Base-by-base conservation (phyloP, 2,888 invertebrate species). In the Hydroisotoma schaefferi region DNA sequence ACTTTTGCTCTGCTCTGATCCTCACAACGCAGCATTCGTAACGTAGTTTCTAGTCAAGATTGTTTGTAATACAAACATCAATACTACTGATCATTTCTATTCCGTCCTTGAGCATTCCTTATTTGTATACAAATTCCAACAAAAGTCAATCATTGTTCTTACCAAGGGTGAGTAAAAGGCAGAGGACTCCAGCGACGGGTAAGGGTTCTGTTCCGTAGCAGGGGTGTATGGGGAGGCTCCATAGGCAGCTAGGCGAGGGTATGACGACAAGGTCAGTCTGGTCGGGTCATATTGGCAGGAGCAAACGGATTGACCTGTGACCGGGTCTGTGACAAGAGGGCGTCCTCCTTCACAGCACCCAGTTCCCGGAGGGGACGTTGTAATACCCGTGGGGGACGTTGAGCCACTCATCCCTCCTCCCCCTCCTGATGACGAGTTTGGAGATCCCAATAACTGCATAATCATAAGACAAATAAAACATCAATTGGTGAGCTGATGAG, bases 111-210 rank as follows among this genome's bases (percentile, higher is more conserved):
- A n/a, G n/a, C n/a, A n/a, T n/a, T n/a, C n/a, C n/a, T n/a, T n/a
- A n/a, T n/a, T n/a, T n/a, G n/a, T n/a, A n/a, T n/a, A n/a, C n/a
- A n/a, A n/a, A n/a, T n/a, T n/a, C 2, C 38, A 40, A 33, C n/a
- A 51, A 20, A 18, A 28, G 23, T 8, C 40, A 54, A 43, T 54
- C 22, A 25, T 28, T n/a, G 27, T 26, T n/a, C 93, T 87, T 83
- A 94, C 94, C 87, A 94, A 78, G 73, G 94, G 92, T 67, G 93
- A 90, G 80, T 94, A 94, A 81, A 94, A 94, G 58, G 94, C 93
- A 52, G 94, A 93, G 76, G 92, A 92, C 77, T 93, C 93, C 80
- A 93, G 92, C 79, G 90, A 90, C 51, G 91, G 91, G 76, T 93
- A 93, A 43, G 92, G 91, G 76, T 90, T 90, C 79, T 93, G 93